phyloP scores from a whole-genome alignment of 2,113 vertebrate genomes.

The Anarrhichthys ocellatus region DNA sequence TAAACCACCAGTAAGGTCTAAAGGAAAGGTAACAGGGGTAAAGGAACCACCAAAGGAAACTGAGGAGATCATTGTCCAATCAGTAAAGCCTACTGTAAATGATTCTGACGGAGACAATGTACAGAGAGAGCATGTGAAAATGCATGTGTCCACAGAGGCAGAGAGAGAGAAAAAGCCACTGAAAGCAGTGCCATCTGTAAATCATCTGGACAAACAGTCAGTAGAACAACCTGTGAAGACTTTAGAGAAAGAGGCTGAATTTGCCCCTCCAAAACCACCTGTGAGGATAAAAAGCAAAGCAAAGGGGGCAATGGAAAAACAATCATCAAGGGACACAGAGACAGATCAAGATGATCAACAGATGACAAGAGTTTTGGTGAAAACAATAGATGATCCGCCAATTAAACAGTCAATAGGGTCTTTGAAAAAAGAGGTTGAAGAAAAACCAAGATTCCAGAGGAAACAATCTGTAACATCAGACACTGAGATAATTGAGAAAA shows the following conservation, averaged over 20 bases:
- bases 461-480: conserved; percentile 28
- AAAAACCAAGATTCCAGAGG: conserved; percentile 39
- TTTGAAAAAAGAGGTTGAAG: conserved; percentile 36
- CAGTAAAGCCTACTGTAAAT: conserved; percentile 8
- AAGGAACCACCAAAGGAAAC: conserved; percentile 23
- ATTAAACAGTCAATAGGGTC: not conserved
- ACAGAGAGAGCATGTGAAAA: conserved; percentile 14
- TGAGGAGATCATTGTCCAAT: conserved; percentile 47
- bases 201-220: conserved; percentile 22
- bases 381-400: conserved; percentile 19
- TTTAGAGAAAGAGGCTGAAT: conserved; percentile 17
- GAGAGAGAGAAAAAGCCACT: not conserved
- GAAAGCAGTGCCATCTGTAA: not conserved
- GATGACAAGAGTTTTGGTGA: not conserved
- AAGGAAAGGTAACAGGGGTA: conserved; percentile 35
- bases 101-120: conserved; percentile 23
- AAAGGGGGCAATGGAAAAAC: conserved; percentile 51
- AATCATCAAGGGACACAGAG: conserved; percentile 66
- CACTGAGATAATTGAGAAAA: conserved; percentile 13
- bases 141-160: conserved; percentile 6
- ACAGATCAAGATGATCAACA: conserved; percentile 65
- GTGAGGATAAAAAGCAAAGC: conserved; percentile 67
- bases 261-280: conserved; percentile 61
- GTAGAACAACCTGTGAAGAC: conserved; percentile 15
- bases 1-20: conserved; percentile 59